Percentiles rank a stretch among this genome's conserved stretches.
Evolutionary conservation across 2,888 invertebrate genomes (phyloP).

Genomic region (Drosophila incognita): DNA sequence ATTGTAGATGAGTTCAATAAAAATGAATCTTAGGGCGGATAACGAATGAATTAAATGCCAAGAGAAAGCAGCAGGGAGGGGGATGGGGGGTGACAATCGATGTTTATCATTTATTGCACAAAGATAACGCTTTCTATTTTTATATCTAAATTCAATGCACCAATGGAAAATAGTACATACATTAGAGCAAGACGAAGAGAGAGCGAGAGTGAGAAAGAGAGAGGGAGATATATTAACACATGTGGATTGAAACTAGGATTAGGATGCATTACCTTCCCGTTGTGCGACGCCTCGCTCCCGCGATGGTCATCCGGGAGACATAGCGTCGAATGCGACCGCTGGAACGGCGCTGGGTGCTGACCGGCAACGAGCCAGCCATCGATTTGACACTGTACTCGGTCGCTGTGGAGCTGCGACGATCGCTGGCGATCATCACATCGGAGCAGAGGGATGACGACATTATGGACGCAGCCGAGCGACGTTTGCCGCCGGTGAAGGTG

Average conservation of each 20-base stretch:
- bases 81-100: neutral
- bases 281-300: constrained; percentile 84
- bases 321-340: constrained; percentile 84
- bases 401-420: constrained; percentile 83
- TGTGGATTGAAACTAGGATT: neutral
- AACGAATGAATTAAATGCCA: too few relatives aligned
- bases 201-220: neutral
- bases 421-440: constrained; percentile 81
- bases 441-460: constrained; percentile 84
- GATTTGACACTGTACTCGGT: constrained; percentile 82
- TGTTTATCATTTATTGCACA: neutral
- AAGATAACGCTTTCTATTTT: neutral
- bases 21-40: neutral
- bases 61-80: too few relatives aligned
- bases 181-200: neutral
- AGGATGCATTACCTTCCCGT: constrained; percentile 84
- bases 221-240: neutral
- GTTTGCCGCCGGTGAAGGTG: constrained; percentile 83
- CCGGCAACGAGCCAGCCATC: constrained; percentile 50
- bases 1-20: constrained; percentile 5
- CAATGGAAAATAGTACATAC: neutral
- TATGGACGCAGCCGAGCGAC: constrained; percentile 84
- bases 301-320: constrained; percentile 84
- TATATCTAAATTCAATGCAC: neutral
- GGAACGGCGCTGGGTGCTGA: constrained; percentile 78